Conservation (phyloP, 2,888 invertebrate genomes). For the Hoplodrina blanda region DNA sequence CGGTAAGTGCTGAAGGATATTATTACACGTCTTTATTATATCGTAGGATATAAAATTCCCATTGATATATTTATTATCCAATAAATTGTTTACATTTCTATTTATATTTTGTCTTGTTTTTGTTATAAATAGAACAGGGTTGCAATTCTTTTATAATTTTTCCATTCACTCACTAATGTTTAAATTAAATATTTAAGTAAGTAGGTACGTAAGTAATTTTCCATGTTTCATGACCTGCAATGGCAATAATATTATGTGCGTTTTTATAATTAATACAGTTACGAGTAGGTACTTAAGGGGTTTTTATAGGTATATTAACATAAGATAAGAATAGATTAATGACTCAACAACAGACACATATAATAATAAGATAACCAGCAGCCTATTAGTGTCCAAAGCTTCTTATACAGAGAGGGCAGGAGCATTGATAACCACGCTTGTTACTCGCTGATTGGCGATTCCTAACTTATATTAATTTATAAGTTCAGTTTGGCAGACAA, state of each 20-base stretch:
- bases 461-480: too few species aligned
- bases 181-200: background rate
- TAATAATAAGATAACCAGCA: too few species aligned
- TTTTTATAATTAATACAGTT: constrained; percentile 1
- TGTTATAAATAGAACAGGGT: background rate
- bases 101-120: constrained; percentile 10
- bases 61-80: constrained; percentile 39
- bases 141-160: background rate
- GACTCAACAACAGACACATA: background rate
- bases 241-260: background rate
- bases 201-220: background rate
- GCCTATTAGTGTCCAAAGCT: too few species aligned
- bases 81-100: constrained; percentile 21
- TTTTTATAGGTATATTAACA: background rate
- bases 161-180: background rate
- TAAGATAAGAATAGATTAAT: background rate
- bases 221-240: background rate
- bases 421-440: too few species aligned
- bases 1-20: constrained; percentile 48
- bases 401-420: too few species aligned
- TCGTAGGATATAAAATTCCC: constrained; percentile 25
- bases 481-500: too few species aligned
- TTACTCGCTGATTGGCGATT: too few species aligned
- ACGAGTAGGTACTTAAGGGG: background rate
- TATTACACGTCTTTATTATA: constrained; percentile 32